Conservation (phyloP, 1,140 invertebrate genomes). For the Pogonus chalceus region DNA sequence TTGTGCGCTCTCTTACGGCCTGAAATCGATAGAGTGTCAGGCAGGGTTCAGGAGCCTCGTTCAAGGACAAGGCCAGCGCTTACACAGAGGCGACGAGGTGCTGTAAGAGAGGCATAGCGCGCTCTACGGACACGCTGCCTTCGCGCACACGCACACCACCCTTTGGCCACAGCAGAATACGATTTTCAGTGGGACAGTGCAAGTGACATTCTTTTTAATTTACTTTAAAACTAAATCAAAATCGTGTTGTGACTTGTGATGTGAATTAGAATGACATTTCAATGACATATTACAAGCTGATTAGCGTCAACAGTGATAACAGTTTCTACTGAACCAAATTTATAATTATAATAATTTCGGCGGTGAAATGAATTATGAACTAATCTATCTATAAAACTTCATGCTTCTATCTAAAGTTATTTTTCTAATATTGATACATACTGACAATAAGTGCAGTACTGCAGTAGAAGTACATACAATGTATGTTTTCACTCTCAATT, state of each 20-base stretch:
- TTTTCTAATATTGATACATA: no score
- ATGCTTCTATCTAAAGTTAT: no score
- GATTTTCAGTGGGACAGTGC: constrained; percentile 6
- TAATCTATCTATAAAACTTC: no score
- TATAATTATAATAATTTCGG: no score
- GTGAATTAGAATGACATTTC: no score
- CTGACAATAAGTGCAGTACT: no score
- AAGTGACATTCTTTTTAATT: not conserved
- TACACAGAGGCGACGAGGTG: constrained; percentile 10
- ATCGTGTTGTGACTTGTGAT: constrained; percentile 4
- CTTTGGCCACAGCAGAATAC: constrained; percentile 12
- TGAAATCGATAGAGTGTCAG: constrained; percentile 27
- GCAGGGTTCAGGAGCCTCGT: constrained; percentile 33
- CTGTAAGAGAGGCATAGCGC: constrained; percentile 6
- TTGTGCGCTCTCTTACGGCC: constrained; percentile 15
- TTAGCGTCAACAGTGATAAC: no score
- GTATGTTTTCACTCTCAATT: no score
- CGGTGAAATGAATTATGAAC: no score
- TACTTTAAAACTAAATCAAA: constrained; percentile 5
- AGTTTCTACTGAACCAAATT: no score
- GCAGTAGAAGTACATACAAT: no score
- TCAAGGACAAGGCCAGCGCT: constrained; percentile 37
- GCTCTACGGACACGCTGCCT: constrained; percentile 4
- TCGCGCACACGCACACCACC: constrained; percentile 13
- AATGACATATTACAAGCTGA: no score